These are phyloP conservation scores for Sanderia malayensis DNA, from an alignment of 30 jellyfish, hydroid and myxozoan genomes.

Conservation along the genomic window DNA sequence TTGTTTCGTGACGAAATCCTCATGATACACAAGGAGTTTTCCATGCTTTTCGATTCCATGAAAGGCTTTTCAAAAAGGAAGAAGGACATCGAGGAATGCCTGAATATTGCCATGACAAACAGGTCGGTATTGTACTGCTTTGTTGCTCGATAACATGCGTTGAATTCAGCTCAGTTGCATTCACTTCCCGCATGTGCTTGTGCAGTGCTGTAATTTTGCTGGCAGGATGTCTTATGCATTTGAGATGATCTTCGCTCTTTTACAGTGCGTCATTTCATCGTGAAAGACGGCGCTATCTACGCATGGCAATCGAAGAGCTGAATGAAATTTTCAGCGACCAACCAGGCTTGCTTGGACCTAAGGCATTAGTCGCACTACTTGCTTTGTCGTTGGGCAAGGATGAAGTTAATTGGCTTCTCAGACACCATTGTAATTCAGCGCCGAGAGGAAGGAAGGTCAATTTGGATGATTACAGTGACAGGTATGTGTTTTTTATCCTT, in stretches of 20 bases:
- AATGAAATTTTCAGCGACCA: conserved; percentile 79
- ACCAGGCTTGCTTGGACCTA: conserved; percentile 97
- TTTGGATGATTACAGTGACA: conserved; percentile 71
- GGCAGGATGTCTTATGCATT: too few relatives aligned
- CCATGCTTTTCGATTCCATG: conserved; percentile 61
- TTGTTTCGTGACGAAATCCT: conserved; percentile 84
- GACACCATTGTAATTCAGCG: conserved; percentile 78
- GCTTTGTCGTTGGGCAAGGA: conserved; percentile 89
- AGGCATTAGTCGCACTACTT: conserved; percentile 79
- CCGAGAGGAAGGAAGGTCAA: conserved; percentile 80
- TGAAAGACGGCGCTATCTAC: conserved; percentile 80
- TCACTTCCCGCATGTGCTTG: too few relatives aligned
- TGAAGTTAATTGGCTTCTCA: conserved; percentile 77
- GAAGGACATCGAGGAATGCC: conserved; percentile 82
- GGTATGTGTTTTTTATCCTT: conserved; percentile 39
- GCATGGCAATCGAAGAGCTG: conserved; percentile 83
- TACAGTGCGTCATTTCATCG: conserved; percentile 84
- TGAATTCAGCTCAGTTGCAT: too few relatives aligned
- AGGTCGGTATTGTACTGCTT: conserved; percentile 52
- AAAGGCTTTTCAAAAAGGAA: conserved; percentile 77
- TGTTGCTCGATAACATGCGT: too few relatives aligned
- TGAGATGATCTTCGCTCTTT: too few relatives aligned
- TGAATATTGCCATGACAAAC: conserved; percentile 59
- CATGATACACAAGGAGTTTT: conserved; percentile 79
- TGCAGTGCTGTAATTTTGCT: too few relatives aligned